Conservation (phyloP, 2,113 vertebrate species). For the Romanogobio albipinnatus region DNA sequence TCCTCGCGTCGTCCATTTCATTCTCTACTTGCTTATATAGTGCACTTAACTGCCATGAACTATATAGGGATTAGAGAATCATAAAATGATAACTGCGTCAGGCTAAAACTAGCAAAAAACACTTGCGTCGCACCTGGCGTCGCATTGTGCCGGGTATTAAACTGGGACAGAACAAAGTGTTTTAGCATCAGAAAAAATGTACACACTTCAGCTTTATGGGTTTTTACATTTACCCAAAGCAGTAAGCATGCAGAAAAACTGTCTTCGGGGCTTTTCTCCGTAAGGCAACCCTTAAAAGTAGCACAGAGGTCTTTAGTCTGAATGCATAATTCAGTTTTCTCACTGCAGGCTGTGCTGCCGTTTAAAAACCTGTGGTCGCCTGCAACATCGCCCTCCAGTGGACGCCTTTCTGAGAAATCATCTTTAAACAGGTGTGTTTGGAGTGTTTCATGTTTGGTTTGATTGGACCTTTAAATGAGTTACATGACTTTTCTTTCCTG, state of each 20-base stretch:
- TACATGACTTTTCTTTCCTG: neutral
- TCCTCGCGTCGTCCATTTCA: too few species aligned
- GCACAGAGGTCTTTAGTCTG: constrained; percentile 14
- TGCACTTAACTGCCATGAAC: too few species aligned
- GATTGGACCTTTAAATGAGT: neutral
- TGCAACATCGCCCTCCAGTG: neutral
- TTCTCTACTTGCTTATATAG: too few species aligned
- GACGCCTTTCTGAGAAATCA: neutral
- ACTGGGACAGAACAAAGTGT: neutral
- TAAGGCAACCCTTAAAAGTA: neutral
- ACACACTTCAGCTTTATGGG: neutral
- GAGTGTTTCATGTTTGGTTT: constrained; percentile 3
- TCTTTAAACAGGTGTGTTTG: neutral
- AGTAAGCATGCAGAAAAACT: constrained; percentile 2
- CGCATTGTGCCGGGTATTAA: too few species aligned
- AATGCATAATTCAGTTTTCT: constrained; percentile 16
- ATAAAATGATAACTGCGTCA: too few species aligned
- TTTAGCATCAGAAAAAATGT: neutral
- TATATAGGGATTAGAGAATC: too few species aligned
- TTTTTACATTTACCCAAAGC: neutral
- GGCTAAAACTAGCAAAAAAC: too few species aligned
- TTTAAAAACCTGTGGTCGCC: neutral
- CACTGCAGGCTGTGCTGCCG: neutral
- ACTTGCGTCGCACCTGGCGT: too few species aligned
- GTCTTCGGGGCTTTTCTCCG: neutral